Base-by-base conservation (phyloP, 2,888 invertebrate species). In the Microctonus brassicae region DNA sequence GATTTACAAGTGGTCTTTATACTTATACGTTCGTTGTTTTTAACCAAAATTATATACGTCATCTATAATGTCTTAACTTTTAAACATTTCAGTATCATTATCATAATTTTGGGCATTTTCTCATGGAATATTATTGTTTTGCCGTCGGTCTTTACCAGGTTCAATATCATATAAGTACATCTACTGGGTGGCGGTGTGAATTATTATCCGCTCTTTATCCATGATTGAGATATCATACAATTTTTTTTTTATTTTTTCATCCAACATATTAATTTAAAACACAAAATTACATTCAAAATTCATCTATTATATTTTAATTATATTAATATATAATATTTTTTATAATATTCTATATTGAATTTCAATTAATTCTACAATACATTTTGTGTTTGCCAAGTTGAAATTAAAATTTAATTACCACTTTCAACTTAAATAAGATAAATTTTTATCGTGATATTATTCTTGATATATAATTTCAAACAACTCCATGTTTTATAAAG, bases 21-120 rank as follows among this genome's bases (percentile, higher is more conserved):
- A 81, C 82, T 82, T 83, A 82, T n/a, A n/a, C n/a, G n/a, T n/a
- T 78, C 79, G 79, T 80, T 82, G 70, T 82, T 82, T 80, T 82
- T 82, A 73, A 75, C 82, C 80, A 76, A 87, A 86, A 87, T 87
- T 87, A 86, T 81, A 83, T 78, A 80, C 82, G 81, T 81, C 82
- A 77, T 79, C 83, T 87, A 87, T 87, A 87, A 87, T 87, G 87
- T 87, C 87, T 87, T 87, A 87, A 87, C 87, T 86, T 84, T 5
- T 86, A 85, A 86, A 83, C 81, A 77, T 78, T 81, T 77, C n/a
- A 70, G 81, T 84, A 86, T 84, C 86, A 87, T 87, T 87, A 87
- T 86, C 84, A 83, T 87, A 87, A 87, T 87, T 87, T 86, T 80
- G 76, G 84, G 84, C 82, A 82, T 84, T 84, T 77, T 81, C 81